Conservation (phyloP, 2,113 vertebrate species). For the Erpornis zantholeuca region DNA sequence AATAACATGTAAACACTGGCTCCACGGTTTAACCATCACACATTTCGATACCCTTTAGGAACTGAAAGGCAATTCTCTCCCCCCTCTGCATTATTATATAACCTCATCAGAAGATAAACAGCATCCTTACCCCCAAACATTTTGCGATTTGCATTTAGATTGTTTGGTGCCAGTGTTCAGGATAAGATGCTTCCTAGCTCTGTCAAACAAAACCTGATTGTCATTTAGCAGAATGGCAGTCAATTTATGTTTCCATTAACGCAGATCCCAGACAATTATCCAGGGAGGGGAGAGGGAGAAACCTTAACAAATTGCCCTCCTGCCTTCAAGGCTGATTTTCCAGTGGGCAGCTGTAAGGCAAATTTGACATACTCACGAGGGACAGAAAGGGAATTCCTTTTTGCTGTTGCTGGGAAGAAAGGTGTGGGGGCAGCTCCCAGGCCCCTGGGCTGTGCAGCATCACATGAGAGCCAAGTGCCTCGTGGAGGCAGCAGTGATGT, state of each 20-base stretch:
- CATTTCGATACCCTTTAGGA: constrained; percentile 55
- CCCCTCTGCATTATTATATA: constrained; percentile 28
- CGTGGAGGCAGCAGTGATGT: neutral
- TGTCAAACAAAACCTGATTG: constrained; percentile 78
- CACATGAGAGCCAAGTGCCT: rapidly evolving
- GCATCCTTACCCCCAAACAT: constrained; percentile 32
- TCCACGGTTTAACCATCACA: neutral
- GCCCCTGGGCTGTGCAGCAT: neutral
- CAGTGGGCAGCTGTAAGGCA: neutral
- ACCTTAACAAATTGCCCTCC: constrained; percentile 28
- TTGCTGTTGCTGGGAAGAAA: neutral
- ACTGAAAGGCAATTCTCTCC: constrained; percentile 13
- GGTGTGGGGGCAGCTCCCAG: neutral
- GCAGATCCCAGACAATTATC: constrained; percentile 67
- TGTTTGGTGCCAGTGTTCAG: constrained; percentile 52
- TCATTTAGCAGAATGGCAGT: constrained; percentile 72
- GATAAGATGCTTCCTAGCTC: constrained; percentile 65
- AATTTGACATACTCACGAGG: neutral
- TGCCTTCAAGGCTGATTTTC: constrained; percentile 8
- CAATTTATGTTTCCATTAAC: constrained; percentile 79
- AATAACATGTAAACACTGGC: constrained; percentile 3
- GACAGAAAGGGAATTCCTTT: neutral
- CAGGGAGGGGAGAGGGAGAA: neutral
- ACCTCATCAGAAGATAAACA: constrained; percentile 59
- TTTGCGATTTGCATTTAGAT: constrained; percentile 76